Base-by-base conservation (phyloP, 37 sponge, comb jelly and placozoan genomes). In the Petrosia ficiformis region DNA sequence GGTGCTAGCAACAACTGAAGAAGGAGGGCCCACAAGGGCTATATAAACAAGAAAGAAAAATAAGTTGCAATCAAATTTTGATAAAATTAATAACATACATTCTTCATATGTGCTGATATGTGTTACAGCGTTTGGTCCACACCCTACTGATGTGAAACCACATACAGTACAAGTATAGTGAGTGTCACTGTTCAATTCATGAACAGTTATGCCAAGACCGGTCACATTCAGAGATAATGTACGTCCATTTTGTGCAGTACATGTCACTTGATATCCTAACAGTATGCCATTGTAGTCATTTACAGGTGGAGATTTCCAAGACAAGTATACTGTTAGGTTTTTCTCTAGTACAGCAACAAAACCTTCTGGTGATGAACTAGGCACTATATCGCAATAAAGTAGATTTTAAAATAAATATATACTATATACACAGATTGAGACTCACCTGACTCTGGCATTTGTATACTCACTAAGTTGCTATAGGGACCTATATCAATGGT, bases 361-460 rank as follows among this genome's bases (percentile, higher is more conserved):
- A 22, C 43, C 24, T 3, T 4, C 3, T 42, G 52, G 72, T 24
- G 72, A 3, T 22, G 5, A 4, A 39, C 5, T 43, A 10, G 72
- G 72, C 5, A 39, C 72, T 71, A 42, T 24, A 8, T 36, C 3
- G 38, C 34, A 14, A 34, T 16, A 68, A 22, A 14, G 24, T 68
- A 33, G 4, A 8, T 6, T 71, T 39, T 5, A 39, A 43, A n/a
- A 26, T 39, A 30, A 42, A 28, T 8, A 37, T n/a, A n/a, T n/a
- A n/a, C n/a, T n/a, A n/a, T n/a, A n/a, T n/a, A n/a, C n/a, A n/a
- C n/a, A n/a, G n/a, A n/a, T n/a, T n/a, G n/a, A n/a, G 14, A 71
- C 52, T 68, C 56, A 75, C 83, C 44, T 32, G 37, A 75, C 32
- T 81, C 82, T 60, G 58, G 59, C n/a, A 70, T 71, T 2, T 32